Evolutionary conservation across 2,113 vertebrate species (phyloP), one percentile per base, ranked within the genome.

Genomic region (Calypte anna): DNA sequence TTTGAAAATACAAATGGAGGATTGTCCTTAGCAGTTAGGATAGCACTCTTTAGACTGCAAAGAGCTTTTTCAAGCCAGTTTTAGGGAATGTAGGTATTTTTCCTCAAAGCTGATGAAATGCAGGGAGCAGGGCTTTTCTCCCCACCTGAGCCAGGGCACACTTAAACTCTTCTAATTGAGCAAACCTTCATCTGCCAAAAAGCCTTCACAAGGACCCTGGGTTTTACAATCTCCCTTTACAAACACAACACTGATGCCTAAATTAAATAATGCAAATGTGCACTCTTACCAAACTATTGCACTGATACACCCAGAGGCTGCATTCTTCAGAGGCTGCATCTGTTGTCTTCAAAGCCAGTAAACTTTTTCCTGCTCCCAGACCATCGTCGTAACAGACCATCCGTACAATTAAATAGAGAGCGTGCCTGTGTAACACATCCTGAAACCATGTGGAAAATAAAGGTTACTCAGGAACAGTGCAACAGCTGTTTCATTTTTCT

Each of bases 331-430:
- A 98, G 82, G 98, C 94, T 15, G 97, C 94, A 31, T 99, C 98
- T 1, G 99, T 99, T 95, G 99, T 99, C 96, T 99, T 99, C 93
- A 99, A 97, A 27, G 99, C 99, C 93, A 99, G 94, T 59, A 99
- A 97, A 97, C 99, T 99, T 91, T 98, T 99, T 30, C 99, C 99
- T 5, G 99, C 98, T 10, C 99, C 99, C 57, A 99, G 98, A 15
- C 99, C 99, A 4, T 99, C 99, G 1, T 99, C 99, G 1, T 99
- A 99, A 91, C 99, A 99, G 94, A 99, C 98, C 99, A 99, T 99
- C 33, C 98, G 98, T 55, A 99, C 98, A 18, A 99, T 99, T 79
- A 99, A 94, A 95, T 99, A 99, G 20, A 99, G 98, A 3, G 99
- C 98, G 6, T 99, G 99, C 67, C 99, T 98, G 10, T 99, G 99